Evolutionary conservation across 2,888 invertebrate species (phyloP).

Genomic region (Byasa hedistus): DNA sequence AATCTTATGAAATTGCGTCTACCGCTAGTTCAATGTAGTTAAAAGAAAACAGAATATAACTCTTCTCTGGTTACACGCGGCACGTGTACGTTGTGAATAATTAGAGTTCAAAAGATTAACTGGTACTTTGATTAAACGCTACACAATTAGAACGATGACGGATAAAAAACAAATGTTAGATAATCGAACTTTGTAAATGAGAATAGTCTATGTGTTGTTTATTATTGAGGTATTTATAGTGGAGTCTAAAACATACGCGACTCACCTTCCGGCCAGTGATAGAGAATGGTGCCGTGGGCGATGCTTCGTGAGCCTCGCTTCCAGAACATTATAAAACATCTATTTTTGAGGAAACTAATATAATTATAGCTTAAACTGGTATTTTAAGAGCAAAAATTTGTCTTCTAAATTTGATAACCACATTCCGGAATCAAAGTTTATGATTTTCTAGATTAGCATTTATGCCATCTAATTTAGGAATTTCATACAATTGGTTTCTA

Average conservation of each 20-base stretch:
- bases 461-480: no score
- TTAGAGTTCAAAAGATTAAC: background rate
- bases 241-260: background rate
- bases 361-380: background rate
- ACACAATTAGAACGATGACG: constrained; percentile 4
- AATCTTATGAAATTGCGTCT: background rate
- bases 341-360: background rate
- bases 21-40: background rate
- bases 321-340: background rate
- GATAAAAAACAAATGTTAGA: constrained; percentile 13
- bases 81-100: background rate
- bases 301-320: background rate
- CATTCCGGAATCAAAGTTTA: background rate
- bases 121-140: constrained; percentile 4
- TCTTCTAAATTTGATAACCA: background rate
- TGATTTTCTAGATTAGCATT: background rate
- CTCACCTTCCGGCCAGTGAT: background rate
- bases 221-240: constrained; percentile 1
- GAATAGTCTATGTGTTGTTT: background rate
- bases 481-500: no score
- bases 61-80: background rate
- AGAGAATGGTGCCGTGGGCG: background rate
- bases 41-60: background rate
- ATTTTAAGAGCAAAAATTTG: background rate
- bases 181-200: constrained; percentile 7